A percentile compares a stretch with the other conserved stretches of the same genome.
Conservation (phyloP, 1,140 invertebrate species). For the Drosophila bocqueti region DNA sequence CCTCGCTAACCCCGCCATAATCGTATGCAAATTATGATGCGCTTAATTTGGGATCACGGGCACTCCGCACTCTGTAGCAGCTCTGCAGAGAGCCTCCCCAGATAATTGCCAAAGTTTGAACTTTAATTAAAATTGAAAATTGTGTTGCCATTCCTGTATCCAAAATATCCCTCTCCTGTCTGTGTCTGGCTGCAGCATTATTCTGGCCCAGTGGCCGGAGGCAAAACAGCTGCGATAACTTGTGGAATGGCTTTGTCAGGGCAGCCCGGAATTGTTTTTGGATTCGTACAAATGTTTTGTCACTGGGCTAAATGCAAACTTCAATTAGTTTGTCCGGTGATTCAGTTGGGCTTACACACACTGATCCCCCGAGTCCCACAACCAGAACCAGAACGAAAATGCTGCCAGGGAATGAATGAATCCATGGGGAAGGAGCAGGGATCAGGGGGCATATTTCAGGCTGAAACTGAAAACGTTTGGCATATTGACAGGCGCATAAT, state of each 20-base stretch:
- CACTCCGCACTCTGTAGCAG: slow-evolving; percentile 3
- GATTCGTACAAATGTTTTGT: slow-evolving; percentile 67
- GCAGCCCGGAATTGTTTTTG: slow-evolving; percentile 42
- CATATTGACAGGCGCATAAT: slow-evolving; percentile 79
- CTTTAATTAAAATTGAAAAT: slow-evolving; percentile 59
- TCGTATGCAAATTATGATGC: slow-evolving; percentile 57
- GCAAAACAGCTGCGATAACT: slow-evolving; percentile 52
- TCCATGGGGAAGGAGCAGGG: neutral
- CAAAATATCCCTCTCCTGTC: neutral
- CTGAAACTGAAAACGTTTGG: slow-evolving; percentile 61
- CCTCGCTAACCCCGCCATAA: slow-evolving; percentile 32
- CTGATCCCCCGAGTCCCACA: slow-evolving; percentile 16
- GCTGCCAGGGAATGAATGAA: neutral
- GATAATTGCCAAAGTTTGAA: slow-evolving; percentile 56
- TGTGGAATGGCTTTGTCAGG: slow-evolving; percentile 43
- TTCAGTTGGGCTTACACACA: slow-evolving; percentile 34
- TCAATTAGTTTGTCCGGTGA: slow-evolving; percentile 64
- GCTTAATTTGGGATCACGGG: slow-evolving; percentile 48
- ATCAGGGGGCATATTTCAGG: slow-evolving; percentile 55
- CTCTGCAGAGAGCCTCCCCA: slow-evolving; percentile 9
- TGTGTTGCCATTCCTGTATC: slow-evolving; percentile 40
- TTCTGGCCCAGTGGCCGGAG: slow-evolving; percentile 1
- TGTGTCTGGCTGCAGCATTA: slow-evolving; percentile 21
- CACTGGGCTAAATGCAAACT: slow-evolving; percentile 66
- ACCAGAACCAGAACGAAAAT: slow-evolving; percentile 14